These are phyloP conservation scores for Solea senegalensis DNA, from an alignment of 2,113 vertebrate genomes.

Conservation along the genomic window DNA sequence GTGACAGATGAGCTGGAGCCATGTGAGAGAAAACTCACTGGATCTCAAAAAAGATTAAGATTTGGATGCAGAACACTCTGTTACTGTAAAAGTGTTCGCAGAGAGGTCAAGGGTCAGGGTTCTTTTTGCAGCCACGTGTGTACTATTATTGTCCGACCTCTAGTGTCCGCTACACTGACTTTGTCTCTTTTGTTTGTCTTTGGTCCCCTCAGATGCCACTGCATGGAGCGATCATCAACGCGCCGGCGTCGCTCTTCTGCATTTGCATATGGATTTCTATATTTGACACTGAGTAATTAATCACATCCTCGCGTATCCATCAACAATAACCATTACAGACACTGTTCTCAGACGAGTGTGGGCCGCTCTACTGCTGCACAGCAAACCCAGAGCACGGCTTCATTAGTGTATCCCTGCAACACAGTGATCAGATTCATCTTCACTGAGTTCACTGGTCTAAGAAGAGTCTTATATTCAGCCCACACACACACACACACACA, in stretches of 20 bases:
- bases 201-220: no score
- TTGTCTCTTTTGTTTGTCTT: no score
- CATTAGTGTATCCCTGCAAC: constrained; percentile 30
- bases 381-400: constrained; percentile 22
- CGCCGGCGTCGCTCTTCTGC: not conserved
- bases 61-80: no score
- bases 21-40: not conserved
- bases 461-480: constrained; percentile 30
- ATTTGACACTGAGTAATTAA: constrained; percentile 15
- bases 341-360: constrained; percentile 15
- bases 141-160: no score
- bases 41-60: no score
- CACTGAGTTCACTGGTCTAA: constrained; percentile 38
- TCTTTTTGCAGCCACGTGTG: no score
- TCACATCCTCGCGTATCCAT: constrained; percentile 22
- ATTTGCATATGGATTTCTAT: not conserved
- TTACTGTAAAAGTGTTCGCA: not conserved
- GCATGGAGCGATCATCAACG: not conserved
- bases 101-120: not conserved
- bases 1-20: constrained; percentile 4
- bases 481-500: constrained; percentile 16
- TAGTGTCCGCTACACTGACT: no score
- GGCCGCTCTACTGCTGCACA: constrained; percentile 25
- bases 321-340: constrained; percentile 14
- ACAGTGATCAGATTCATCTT: constrained; percentile 42